Conservation (phyloP, 2,888 invertebrate genomes). For the Thysanoteuthis rhombus region DNA sequence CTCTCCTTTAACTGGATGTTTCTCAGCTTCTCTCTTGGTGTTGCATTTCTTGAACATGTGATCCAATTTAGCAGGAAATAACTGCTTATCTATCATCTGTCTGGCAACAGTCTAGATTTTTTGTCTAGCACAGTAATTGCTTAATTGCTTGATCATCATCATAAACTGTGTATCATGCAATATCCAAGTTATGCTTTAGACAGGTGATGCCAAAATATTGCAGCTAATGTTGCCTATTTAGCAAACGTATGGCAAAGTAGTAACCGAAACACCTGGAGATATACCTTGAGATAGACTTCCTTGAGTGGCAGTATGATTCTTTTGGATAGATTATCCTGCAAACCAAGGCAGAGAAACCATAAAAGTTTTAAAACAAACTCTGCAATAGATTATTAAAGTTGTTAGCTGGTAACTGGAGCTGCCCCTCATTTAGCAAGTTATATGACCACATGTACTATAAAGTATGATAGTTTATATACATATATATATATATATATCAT, state of each 20-base stretch:
- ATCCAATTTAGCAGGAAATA: no score
- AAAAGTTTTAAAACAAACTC: not conserved
- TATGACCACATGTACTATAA: no score
- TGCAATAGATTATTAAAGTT: not conserved
- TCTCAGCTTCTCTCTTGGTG: no score
- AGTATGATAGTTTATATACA: not conserved
- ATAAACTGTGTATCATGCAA: not conserved
- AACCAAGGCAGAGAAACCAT: not conserved
- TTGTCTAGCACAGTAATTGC: no score
- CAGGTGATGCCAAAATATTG: not conserved
- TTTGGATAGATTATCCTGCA: not conserved
- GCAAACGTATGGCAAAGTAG: not conserved
- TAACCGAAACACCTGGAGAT: not conserved
- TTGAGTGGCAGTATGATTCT: not conserved
- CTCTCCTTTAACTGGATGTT: no score
- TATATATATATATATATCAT: constrained; percentile 19
- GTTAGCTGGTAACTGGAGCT: not conserved
- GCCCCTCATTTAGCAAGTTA: no score
- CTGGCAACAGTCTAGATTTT: no score
- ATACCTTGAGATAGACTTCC: not conserved
- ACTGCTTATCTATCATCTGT: no score
- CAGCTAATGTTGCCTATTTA: not conserved
- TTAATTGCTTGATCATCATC: not conserved
- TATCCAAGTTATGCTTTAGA: not conserved
- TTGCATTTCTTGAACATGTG: no score